Percentiles rank a stretch among this genome's conserved stretches.
Evolutionary conservation across 2,113 vertebrate species (phyloP).

Genomic region (Strix uralensis): DNA sequence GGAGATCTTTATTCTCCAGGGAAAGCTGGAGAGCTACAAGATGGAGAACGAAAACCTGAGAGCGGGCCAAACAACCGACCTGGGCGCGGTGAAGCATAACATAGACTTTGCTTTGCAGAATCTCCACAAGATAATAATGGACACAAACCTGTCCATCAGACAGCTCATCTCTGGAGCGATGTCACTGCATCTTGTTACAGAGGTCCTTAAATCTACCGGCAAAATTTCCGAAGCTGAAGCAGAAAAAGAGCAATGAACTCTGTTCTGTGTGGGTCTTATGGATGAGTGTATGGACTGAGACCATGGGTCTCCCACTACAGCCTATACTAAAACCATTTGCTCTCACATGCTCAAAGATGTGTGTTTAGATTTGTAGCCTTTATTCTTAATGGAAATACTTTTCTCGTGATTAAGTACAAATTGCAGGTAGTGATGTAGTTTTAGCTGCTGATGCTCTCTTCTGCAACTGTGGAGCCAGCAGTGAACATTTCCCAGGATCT

Average conservation of each 20-base stretch:
- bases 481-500: neutral
- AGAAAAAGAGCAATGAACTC: neutral
- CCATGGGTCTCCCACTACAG: neutral
- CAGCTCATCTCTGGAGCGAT: slow-evolving; percentile 29
- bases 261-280: neutral
- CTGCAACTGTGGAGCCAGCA: neutral
- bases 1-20: slow-evolving; percentile 78
- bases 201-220: slow-evolving; percentile 63
- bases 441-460: neutral
- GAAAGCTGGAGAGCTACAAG: slow-evolving; percentile 64
- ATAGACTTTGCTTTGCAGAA: slow-evolving; percentile 74
- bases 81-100: slow-evolving; percentile 71
- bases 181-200: slow-evolving; percentile 17
- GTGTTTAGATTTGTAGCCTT: neutral
- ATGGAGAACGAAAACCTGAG: slow-evolving; percentile 71
- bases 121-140: slow-evolving; percentile 63
- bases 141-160: slow-evolving; percentile 68
- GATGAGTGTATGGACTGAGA: fast-evolving
- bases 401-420: neutral
- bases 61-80: slow-evolving; percentile 45
- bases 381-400: neutral
- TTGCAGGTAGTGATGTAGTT: neutral
- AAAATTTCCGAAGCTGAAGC: slow-evolving; percentile 51
- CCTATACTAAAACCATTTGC: neutral
- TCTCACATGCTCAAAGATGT: neutral